Evolutionary conservation across 2,113 vertebrate genomes (phyloP), one percentile per base, ranked within the genome.

Genomic region (Chloropsis hardwickii): DNA sequence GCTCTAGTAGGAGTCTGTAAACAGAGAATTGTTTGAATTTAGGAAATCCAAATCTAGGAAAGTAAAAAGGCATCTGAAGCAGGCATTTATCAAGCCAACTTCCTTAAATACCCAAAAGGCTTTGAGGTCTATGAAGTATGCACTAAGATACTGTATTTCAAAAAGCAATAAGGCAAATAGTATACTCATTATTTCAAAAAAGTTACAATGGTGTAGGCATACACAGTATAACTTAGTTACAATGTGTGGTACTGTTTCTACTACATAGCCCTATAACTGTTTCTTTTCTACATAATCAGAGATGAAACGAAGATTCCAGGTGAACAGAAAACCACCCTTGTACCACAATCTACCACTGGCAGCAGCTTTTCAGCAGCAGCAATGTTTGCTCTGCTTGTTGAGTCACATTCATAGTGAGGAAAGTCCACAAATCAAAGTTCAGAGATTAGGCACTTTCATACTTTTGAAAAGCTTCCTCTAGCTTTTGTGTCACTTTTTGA

Each of bases 401-500:
- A 48, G 92, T 96, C 86, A 94, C 1, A 1, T 71, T 79, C 35
- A 29, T 92, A 44, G 62, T 64, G 81, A 95, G 88, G 56, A 39
- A 92, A 83, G 93, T 81, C 51, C 69, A 51, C 58, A 77, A 85
- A 88, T n/a, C n/a, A n/a, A n/a, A n/a, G n/a, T n/a, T n/a, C 92
- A 92, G 88, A 81, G 93, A 92, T 95, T 99, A 99, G 83, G 98
- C 98, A 23, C 98, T 98, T 97, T 99, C 99, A 23, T 99, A 99
- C 90, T 99, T 99, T 94, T 99, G 98, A 97, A 99, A 98, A 64
- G 99, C 98, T 94, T 99, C 99, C 96, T 99, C 99, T 72, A 99
- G 98, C 94, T 99, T 99, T 96, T 98, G 98, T 13, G 99, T 99
- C 97, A 99, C 98, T 97, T 99, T 99, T 94, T 99, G 99, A 96